Percentiles rank a stretch among this genome's conserved stretches.
Evolutionary conservation across 2,888 invertebrate species (phyloP).

Genomic region (Napeogenes sylphis): DNA sequence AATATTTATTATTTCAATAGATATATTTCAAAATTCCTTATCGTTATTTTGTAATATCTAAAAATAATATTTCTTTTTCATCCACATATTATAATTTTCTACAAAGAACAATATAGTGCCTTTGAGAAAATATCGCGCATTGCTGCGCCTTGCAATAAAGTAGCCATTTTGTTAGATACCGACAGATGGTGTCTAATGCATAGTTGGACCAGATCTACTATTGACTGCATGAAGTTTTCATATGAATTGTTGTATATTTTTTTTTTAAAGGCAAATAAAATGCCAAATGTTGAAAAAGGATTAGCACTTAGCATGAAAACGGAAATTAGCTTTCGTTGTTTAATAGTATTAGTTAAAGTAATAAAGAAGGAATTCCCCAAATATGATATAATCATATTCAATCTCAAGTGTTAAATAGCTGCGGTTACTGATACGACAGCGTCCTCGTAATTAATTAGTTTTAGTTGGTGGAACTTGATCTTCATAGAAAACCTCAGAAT

Average conservation of each 20-base stretch:
- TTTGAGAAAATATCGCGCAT: too few species aligned
- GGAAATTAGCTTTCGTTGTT: not conserved
- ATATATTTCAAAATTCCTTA: too few species aligned
- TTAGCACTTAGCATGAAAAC: too few species aligned
- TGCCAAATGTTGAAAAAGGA: too few species aligned
- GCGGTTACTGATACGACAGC: not conserved
- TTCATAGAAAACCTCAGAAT: not conserved
- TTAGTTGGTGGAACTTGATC: not conserved
- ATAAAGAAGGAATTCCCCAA: not conserved
- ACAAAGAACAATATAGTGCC: too few species aligned
- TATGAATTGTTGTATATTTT: too few species aligned
- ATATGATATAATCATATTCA: not conserved
- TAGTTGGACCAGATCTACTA: not conserved
- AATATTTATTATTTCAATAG: too few species aligned
- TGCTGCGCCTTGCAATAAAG: slow-evolving; percentile 3
- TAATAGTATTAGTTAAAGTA: not conserved
- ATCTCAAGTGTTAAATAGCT: not conserved
- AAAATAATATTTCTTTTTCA: too few species aligned
- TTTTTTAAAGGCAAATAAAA: too few species aligned
- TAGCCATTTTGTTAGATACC: not conserved
- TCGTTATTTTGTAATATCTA: too few species aligned
- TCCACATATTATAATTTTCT: too few species aligned
- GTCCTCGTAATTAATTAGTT: not conserved
- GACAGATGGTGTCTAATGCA: not conserved
- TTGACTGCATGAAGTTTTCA: not conserved